Base-by-base conservation (phyloP, 2,113 vertebrate species). In the Stomatorhinus ivindoensis region DNA sequence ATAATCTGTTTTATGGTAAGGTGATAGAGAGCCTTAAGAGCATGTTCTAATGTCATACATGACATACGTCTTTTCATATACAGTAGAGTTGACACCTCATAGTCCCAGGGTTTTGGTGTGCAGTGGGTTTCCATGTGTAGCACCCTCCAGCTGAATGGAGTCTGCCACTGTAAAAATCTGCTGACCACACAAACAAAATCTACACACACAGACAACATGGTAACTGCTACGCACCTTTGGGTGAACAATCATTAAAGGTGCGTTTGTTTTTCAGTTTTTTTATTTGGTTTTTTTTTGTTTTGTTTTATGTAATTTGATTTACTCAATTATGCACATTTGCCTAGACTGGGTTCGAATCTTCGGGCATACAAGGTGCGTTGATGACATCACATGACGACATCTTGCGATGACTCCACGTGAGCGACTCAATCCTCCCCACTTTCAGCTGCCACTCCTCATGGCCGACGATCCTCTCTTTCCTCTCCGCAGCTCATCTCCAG, bases 401-500 rank as follows among this genome's bases (percentile, higher is more conserved):
- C 19, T 6, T 42, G 35, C 19, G 31, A 76, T 4, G 31, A 76
- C 31, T 17, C 69, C 21, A 17, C 15, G 1, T 39, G 61, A 31
- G 24, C n/a, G n/a, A 3, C 61, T 65, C 21, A 8, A 86, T 17
- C 53, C 48, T 15, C 27, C 3, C 10, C 27, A 53, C 17, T 48
- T 82, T 53, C 58, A 1, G 24, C 24, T n/a, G 15, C 21, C 42
- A 1, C 39, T 61, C 51, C 50, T 3, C 46, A 8, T 19, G 39
- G 3, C 0, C 27, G 35, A 87, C 9, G 19, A 35, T 47, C 44
- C 53, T 39, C 42, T 90, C 55, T 90, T 87, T 90, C 92, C 80
- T 91, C 50, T 69, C 47, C 1, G 90, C 58, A 99, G 98, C 97
- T 99, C 92, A 99, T 99, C 92, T 99, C 98, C 94, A 99, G 98